Conservation (phyloP, 2,888 invertebrate genomes). For the Eudasyphora cyanicolor region DNA sequence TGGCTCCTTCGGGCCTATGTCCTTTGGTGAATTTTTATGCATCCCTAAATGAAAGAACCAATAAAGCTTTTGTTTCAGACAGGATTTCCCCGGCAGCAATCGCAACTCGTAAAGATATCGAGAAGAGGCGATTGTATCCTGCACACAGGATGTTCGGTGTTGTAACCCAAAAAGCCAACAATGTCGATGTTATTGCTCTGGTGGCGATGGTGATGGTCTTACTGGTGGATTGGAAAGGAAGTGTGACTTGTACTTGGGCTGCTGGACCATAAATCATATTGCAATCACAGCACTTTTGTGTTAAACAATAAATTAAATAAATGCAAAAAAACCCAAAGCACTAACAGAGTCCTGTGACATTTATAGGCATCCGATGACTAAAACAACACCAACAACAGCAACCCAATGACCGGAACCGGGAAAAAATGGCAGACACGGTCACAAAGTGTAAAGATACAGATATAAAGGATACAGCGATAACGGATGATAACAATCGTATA, state of each 20-base stretch:
- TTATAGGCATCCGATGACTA: slow-evolving; percentile 25
- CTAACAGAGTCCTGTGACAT: slow-evolving; percentile 18
- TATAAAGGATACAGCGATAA: background rate
- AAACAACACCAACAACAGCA: background rate
- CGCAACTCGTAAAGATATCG: background rate
- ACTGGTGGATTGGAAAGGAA: background rate
- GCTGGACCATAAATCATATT: slow-evolving; percentile 17
- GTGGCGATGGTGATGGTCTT: background rate
- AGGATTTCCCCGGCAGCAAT: too few relatives aligned
- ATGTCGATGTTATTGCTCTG: too few relatives aligned
- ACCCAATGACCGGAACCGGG: background rate
- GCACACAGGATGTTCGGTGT: too few relatives aligned
- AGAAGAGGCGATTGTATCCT: background rate
- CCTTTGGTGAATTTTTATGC: background rate
- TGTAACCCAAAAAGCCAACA: too few relatives aligned
- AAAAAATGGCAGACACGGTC: background rate
- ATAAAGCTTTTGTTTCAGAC: slow-evolving; percentile 13
- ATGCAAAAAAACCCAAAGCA: background rate
- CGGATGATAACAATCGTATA: background rate
- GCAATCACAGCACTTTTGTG: slow-evolving; percentile 29
- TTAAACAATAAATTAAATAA: slow-evolving; percentile 36
- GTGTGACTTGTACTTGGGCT: background rate
- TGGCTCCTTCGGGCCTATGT: background rate
- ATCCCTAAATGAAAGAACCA: background rate
- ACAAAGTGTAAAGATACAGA: background rate